Base-by-base conservation (phyloP, 1,140 invertebrate species). In the Amyelois transitella region DNA sequence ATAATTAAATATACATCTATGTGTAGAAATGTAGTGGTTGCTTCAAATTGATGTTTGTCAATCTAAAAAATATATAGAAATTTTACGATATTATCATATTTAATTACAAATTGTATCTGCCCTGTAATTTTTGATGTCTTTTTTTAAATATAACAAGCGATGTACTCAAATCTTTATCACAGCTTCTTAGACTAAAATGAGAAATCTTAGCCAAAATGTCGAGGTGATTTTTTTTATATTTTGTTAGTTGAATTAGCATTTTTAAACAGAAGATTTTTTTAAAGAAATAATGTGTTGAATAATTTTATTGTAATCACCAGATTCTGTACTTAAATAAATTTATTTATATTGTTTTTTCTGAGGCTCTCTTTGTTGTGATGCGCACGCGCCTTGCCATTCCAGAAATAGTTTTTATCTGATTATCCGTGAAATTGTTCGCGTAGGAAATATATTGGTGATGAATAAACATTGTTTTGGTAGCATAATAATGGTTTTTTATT, bases 391-490 rank as follows among this genome's bases (percentile, higher is more conserved):
- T 38, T 38, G 32, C 32, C 32, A 38, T 38, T 38, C 32, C 32
- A 38, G 7, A 38, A 38, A 38, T 38, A 38, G 32, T 38, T 38
- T n/a, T 38, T 14, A 14, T 32, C 32, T 38, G 32, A 38, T 38
- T 38, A 38, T 14, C 12, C 12, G 32, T 24, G 22, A 24, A 38
- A 2, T 14, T 14, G 32, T 38, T 38, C 32, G 32, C 32, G 32
- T 38, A 14, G 25, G 12, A 38, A 38, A 38, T 22, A 14, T 48
- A 48, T 19, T 48, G 45, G 45, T 48, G 20, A 48, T 21, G 20
- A 48, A 48, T 48, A 48, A 48, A 48, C 12, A 48, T 48, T 45
- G 43, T 21, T 48, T 21, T 48, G 18, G 45, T 48, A 48, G 45
- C 18, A 48, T 48, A 21, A 38, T 38, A 38, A 38, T 38, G 32